phyloP scores from a whole-genome alignment of 2,797 vertebrate genomes.

The Enteromius paludinosus region DNA sequence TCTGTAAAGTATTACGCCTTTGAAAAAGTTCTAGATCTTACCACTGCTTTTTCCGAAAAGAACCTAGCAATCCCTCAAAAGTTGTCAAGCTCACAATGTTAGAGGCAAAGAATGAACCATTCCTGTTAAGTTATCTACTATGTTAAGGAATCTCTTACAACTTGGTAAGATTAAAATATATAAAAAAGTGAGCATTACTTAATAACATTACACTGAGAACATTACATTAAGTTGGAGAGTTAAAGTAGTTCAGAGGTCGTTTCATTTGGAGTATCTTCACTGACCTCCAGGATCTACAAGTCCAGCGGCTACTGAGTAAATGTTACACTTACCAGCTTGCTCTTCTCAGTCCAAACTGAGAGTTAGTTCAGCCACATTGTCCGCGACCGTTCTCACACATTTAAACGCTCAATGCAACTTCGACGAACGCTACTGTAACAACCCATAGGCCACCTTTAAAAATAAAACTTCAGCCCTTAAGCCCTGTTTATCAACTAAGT shows the following conservation, averaged over 20 bases:
- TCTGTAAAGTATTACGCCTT: too few species aligned
- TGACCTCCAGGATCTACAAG: neutral
- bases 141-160: neutral
- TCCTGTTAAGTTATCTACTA: neutral
- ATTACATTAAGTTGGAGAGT: neutral
- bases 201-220: neutral
- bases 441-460: neutral
- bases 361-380: slow-evolving; percentile 19
- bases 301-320: neutral
- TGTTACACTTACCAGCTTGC: slow-evolving; percentile 36
- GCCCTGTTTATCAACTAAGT: slow-evolving; percentile 16
- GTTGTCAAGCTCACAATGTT: neutral
- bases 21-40: too few species aligned
- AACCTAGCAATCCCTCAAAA: neutral
- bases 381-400: neutral
- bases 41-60: too few species aligned
- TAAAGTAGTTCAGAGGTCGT: neutral
- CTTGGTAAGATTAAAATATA: neutral
- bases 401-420: neutral
- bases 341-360: slow-evolving; percentile 4
- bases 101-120: neutral
- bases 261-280: neutral
- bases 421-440: neutral
- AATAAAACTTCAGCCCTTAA: neutral
- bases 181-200: neutral